Percentiles rank a stretch among this genome's conserved stretches.
Conservation (phyloP, 2,797 vertebrate genomes). For the Hypotaenidia philippensis region DNA sequence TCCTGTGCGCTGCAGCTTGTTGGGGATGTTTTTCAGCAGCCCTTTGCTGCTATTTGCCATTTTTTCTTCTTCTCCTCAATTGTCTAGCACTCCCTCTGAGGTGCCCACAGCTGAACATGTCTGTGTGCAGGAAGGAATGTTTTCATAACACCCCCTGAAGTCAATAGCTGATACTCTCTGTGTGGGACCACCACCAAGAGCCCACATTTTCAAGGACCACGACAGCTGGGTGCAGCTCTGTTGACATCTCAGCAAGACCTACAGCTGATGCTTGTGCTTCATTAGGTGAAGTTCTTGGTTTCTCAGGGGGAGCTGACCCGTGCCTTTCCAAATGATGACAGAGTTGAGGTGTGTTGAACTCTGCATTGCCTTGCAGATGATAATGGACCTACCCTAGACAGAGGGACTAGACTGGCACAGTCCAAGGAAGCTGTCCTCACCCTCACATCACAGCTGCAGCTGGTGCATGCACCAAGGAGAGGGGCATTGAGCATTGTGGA, state of each 20-base stretch:
- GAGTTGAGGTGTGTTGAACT: neutral
- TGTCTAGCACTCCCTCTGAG: neutral
- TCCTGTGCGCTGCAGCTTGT: neutral
- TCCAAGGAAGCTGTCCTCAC: neutral
- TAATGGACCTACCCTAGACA: neutral
- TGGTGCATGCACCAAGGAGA: neutral
- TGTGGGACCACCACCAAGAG: neutral
- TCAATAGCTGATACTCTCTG: neutral
- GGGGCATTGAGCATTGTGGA: accelerated
- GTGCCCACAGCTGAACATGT: accelerated
- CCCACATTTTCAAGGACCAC: neutral
- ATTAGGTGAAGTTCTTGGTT: neutral
- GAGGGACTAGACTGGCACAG: neutral
- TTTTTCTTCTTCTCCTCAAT: neutral
- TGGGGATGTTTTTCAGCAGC: neutral
- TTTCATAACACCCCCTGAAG: neutral
- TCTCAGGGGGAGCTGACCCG: neutral
- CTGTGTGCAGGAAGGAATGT: neutral
- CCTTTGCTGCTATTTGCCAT: neutral
- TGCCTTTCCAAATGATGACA: neutral
- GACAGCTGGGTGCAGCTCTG: neutral
- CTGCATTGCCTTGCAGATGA: neutral
- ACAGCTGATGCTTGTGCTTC: neutral
- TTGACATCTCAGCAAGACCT: neutral
- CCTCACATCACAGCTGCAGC: neutral